Conservation (phyloP, 2,113 vertebrate genomes). For the pig (Sus scrofa) region T2T-Sscrofa CM000812.6:242981001-242981500, state of each 20-base stretch:
- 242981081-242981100: not conserved
- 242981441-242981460: not conserved
- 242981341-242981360: not conserved
- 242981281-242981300: no score
- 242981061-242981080: not conserved
- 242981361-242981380: not conserved
- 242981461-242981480: not conserved
- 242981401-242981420: no score
- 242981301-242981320: not conserved
- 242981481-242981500: not conserved
- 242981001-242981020: not conserved
- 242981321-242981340: no score
- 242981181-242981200: not conserved
- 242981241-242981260: not conserved
- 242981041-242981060: not conserved
- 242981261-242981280: not conserved
- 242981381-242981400: not conserved
- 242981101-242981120: not conserved
- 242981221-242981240: not conserved
- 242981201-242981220: not conserved
- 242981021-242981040: not conserved
- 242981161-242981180: not conserved
- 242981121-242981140: not conserved
- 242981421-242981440: fast-evolving
- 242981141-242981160: not conserved